Percentiles rank a stretch among this genome's conserved stretches.
phyloP scores from a whole-genome alignment of 53 echinoderm and acorn worm genomes.

The Henricia sp. region DNA sequence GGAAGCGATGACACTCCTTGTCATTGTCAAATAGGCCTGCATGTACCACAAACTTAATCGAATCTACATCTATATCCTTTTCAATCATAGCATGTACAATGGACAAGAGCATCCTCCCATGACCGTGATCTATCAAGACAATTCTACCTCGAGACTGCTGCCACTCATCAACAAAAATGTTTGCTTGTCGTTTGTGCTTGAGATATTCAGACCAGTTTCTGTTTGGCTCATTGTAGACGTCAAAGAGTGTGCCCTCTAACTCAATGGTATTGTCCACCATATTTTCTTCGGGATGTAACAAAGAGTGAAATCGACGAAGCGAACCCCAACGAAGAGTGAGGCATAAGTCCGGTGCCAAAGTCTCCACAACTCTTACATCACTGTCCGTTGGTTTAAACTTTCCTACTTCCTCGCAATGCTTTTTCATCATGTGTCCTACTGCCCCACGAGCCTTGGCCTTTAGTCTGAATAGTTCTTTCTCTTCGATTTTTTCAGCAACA shows the following conservation, averaged over 20 bases:
- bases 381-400: neutral
- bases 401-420: neutral
- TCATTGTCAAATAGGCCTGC: neutral
- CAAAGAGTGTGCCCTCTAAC: constrained; percentile 1
- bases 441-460: neutral
- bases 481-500: neutral
- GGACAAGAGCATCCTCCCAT: constrained; percentile 12
- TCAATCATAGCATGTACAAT: constrained; percentile 11
- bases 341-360: neutral
- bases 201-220: neutral
- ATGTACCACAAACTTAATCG: neutral
- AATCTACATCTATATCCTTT: neutral
- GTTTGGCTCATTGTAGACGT: neutral
- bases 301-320: neutral
- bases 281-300: neutral
- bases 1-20: constrained; percentile 12
- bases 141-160: neutral
- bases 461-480: neutral
- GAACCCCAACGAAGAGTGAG: neutral
- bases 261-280: too few relatives aligned
- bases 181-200: neutral
- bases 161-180: neutral
- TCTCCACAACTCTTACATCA: neutral
- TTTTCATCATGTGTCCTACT: neutral
- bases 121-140: neutral